Conservation (phyloP, 2,113 vertebrate genomes). For the Spea bombifrons region DNA sequence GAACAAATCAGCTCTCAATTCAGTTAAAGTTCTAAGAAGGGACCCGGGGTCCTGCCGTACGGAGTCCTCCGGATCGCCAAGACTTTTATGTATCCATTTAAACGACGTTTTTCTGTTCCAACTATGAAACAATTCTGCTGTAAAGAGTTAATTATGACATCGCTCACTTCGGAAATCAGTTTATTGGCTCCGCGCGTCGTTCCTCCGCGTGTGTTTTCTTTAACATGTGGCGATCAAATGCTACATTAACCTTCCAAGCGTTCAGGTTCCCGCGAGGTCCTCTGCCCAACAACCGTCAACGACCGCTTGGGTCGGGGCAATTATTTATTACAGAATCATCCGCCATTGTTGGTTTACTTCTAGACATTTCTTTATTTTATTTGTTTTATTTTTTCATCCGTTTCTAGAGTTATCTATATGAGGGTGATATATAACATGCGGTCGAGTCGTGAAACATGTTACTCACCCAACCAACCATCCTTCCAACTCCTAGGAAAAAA, state of each 20-base stretch:
- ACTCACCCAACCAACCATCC: too few species aligned
- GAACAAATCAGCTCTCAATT: conserved; percentile 19
- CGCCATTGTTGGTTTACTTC: neutral
- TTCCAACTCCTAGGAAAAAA: too few species aligned
- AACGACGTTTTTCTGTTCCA: neutral
- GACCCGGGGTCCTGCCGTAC: neutral
- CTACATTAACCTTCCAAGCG: conserved; percentile 33
- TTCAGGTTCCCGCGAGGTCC: conserved; percentile 1
- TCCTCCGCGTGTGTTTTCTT: neutral
- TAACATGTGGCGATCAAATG: conserved; percentile 30
- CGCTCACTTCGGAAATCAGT: conserved; percentile 9
- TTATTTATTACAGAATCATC: conserved; percentile 22
- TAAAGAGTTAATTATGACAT: conserved; percentile 11
- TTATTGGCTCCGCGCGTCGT: neutral
- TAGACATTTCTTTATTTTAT: too few species aligned
- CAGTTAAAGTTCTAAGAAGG: neutral
- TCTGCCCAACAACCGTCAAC: conserved; percentile 20
- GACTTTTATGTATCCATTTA: too few species aligned
- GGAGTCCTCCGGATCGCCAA: neutral
- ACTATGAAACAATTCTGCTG: conserved; percentile 14
- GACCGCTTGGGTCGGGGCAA: conserved; percentile 5
- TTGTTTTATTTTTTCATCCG: too few species aligned
- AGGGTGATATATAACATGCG: too few species aligned
- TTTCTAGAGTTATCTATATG: too few species aligned
- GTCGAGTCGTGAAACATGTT: too few species aligned